These are phyloP conservation scores for Allobates femoralis DNA, from an alignment of 2,797 vertebrate species.

Conservation along the genomic window DNA sequence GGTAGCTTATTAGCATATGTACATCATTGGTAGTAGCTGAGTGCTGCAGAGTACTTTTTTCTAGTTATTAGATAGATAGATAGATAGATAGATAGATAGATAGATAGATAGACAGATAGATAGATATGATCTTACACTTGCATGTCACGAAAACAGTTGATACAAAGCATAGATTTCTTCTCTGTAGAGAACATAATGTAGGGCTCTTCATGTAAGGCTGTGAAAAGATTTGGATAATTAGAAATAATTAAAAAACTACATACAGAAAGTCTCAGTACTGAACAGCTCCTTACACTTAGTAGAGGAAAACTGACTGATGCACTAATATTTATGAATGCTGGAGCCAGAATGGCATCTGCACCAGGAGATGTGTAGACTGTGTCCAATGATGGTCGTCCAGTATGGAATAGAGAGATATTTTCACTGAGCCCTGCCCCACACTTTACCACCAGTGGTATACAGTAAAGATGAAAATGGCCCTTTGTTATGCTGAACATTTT, in stretches of 20 bases:
- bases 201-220: conserved; percentile 89
- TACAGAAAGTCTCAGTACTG: background rate
- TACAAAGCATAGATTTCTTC: conserved; percentile 94
- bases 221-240: conserved; percentile 8
- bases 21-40: too few species aligned
- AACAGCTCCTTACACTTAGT: background rate
- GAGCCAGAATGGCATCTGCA: background rate
- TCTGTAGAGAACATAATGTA: conserved; percentile 95
- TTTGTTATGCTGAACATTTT: background rate
- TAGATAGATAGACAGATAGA: background rate
- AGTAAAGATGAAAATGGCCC: background rate
- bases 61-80: background rate
- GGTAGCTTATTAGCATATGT: too few species aligned
- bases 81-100: background rate
- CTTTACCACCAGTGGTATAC: background rate
- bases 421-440: background rate
- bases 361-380: background rate
- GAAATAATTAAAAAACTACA: background rate
- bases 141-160: conserved; percentile 97
- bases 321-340: background rate
- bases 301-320: background rate
- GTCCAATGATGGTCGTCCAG: background rate
- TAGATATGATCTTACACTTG: conserved; percentile 82
- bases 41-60: too few species aligned
- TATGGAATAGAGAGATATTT: background rate